Evolutionary conservation across 2,797 vertebrate genomes (phyloP), one percentile per base, ranked within the genome.

Genomic region (Molossus molossus): DNA sequence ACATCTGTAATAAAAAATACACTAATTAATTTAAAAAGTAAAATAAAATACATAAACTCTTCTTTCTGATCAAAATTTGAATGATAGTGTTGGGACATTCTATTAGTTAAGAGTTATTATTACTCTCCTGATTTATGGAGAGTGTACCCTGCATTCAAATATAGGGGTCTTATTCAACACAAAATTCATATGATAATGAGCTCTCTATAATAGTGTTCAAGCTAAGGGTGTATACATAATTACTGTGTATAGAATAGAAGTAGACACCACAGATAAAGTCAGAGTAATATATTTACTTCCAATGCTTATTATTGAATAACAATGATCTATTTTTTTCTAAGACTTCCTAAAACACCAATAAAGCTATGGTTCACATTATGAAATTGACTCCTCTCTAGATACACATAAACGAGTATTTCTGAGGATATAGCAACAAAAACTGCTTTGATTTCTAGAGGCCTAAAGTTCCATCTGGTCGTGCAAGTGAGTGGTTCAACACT

Each of bases 291-390:
- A 73, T 20, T 73, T 64, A n/a, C 2, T 87, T 76, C 14, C 20
- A 13, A 9, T 55, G 53, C 29, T 82, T 65, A 27, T 89, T 82
- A 84, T 9, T 33, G 62, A 65, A 17, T 14, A 96, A 40, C 23
- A 87, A 67, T 79, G 29, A 15, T 37, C 20, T 76, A 62, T 84
- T 20, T 62, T 91, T 90, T 91, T 91, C 27, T 29, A 80, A 89
- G 3, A 27, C 0, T 6, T 92, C 12, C 27, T 69, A 90, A 57
- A 79, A 72, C 6, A 87, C 6, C 9, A 87, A 29, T 60, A 73
- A 86, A 62, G 6, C 65, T 1, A 5, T 33, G n/a, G 10, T 50
- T 91, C 37, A 95, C 70, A 58, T 33, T 69, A 55, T 53, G 95
- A 72, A 87, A 53, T 18, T 55, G 50, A 50, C 33, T 87, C 40